Base-by-base conservation (phyloP, 2,888 invertebrate species). In the Podotricha telesiphe region DNA sequence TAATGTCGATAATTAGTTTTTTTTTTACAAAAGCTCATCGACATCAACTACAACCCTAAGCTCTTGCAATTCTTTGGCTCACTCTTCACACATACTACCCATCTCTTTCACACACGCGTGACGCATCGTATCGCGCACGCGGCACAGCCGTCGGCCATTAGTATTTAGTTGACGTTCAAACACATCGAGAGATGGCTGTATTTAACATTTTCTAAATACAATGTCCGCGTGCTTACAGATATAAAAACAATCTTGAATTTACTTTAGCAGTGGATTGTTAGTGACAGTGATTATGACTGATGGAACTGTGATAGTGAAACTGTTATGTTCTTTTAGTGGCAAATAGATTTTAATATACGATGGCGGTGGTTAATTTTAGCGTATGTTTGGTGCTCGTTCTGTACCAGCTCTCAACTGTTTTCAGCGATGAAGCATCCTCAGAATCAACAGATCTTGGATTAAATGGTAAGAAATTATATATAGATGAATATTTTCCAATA, bases 331-430 rank as follows among this genome's bases (percentile, higher is more conserved):
- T 83, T 83, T 80, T 84, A 83, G 75, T 85, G 79, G 78, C 74
- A 20, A 82, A 81, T 85, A 86, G 82, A 80, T 80, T 80, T 74
- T 82, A 86, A 86, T 87, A 85, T 82, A 82, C 78, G 72, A 93
- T 93, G 92, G 91, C 91, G 76, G 82, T 86, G 77, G 81, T 89
- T 80, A 91, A 92, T 86, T 85, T 89, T 80, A 83, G 87, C 83
- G 78, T 92, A 79, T 91, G 86, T 78, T 80, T 91, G 73, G 82
- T 91, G 75, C 82, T 93, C 75, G 78, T 92, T 70, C 75, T 91
- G 77, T 89, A 88, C 80, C 89, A 89, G 77, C 79, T 91, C 62
- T 84, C 89, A 13, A 78, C 80, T 56, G 91, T 81, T 40, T 84
- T 83, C 67, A 85, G 86, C 74, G 86, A 88, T 69, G 91, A 90